Conservation (phyloP, 2,888 invertebrate species). For the Polymixis flavicincta region DNA sequence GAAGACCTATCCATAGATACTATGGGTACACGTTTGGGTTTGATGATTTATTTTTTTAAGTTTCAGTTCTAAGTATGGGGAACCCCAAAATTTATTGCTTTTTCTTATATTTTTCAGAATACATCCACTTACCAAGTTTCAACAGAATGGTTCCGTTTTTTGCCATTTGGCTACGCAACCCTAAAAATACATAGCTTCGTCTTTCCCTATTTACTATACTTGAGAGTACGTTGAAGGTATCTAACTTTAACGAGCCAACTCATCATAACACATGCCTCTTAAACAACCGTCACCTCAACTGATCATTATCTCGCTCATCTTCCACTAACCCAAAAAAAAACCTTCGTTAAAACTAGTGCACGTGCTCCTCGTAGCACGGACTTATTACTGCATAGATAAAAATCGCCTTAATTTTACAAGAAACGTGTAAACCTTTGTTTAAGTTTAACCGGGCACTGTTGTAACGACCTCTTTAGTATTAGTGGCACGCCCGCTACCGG, state of each 20-base stretch:
- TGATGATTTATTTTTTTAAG: too few species aligned
- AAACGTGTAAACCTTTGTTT: constrained; percentile 86
- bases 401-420: constrained; percentile 88
- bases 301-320: constrained; percentile 65
- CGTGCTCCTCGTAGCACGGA: constrained; percentile 83
- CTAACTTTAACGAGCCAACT: constrained; percentile 31
- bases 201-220: background rate
- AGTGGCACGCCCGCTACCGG: constrained; percentile 88
- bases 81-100: too few species aligned
- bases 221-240: background rate
- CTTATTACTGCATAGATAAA: constrained; percentile 86
- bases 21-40: too few species aligned
- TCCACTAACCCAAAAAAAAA: constrained; percentile 65
- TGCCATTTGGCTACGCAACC: too few species aligned
- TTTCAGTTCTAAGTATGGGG: too few species aligned
- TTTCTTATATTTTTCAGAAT: too few species aligned
- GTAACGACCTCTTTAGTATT: constrained; percentile 85
- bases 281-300: constrained; percentile 55
- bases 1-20: too few species aligned
- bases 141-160: too few species aligned
- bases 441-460: constrained; percentile 69
- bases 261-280: constrained; percentile 45
- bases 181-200: background rate
- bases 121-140: too few species aligned
- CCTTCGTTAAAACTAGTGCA: constrained; percentile 86